Percentiles rank a stretch among this genome's conserved stretches.
These are phyloP conservation scores for Plutomurus gul DNA, from an alignment of 1,140 invertebrate genomes.

Conservation along the genomic window DNA sequence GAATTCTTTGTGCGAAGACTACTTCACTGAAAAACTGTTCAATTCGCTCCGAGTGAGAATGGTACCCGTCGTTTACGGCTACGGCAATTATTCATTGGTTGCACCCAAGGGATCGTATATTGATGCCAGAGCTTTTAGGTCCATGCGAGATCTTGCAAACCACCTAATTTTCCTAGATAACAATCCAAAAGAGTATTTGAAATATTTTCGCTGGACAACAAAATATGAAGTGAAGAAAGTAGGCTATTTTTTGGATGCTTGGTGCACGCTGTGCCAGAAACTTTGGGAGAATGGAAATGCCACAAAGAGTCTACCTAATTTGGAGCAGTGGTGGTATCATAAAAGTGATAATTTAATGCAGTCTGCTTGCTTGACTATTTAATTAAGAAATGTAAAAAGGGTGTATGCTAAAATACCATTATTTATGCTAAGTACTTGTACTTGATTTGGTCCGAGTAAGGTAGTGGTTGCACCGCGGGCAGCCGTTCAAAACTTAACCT, in stretches of 20 bases:
- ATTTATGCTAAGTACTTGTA: too few relatives aligned
- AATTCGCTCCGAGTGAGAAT: conserved; percentile 57
- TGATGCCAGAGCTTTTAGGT: conserved; percentile 63
- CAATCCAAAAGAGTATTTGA: conserved; percentile 54
- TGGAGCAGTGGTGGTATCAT: conserved; percentile 42
- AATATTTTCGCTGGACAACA: conserved; percentile 55
- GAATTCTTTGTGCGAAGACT: conserved; percentile 60
- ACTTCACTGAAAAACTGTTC: conserved; percentile 59
- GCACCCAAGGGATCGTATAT: conserved; percentile 71
- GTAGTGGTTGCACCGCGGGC: too few relatives aligned
- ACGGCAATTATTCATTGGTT: conserved; percentile 61
- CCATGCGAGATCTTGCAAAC: conserved; percentile 60
- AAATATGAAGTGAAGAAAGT: conserved; percentile 7
- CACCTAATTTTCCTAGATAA: conserved; percentile 62
- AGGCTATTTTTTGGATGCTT: conserved; percentile 27
- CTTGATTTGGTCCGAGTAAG: too few relatives aligned
- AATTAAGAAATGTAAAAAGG: neutral
- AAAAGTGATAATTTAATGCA: conserved; percentile 17
- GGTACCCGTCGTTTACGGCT: conserved; percentile 73
- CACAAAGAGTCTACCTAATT: conserved; percentile 15
- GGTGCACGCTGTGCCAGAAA: conserved; percentile 35
- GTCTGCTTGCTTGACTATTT: neutral
- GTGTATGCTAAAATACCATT: too few relatives aligned
- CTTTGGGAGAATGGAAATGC: conserved; percentile 38
- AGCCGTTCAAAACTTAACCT: too few relatives aligned